A percentile compares a stretch with the other conserved stretches of the same genome.
Conservation (phyloP, 1,140 invertebrate genomes). For the Lysiphlebus fabarum region DNA sequence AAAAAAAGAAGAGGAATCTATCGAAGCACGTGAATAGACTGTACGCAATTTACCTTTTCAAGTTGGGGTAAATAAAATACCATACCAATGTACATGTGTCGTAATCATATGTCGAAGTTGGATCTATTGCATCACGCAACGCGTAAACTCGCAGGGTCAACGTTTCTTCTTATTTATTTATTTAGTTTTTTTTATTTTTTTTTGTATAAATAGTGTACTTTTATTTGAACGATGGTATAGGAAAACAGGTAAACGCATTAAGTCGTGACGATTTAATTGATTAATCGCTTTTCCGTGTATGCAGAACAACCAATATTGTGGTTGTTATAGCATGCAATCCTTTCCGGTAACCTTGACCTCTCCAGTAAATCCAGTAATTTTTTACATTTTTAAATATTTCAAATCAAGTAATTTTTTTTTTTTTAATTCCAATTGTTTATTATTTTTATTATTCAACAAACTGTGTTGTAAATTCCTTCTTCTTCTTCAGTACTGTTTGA, state of each 20-base stretch:
- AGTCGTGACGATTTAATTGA: slow-evolving; percentile 39
- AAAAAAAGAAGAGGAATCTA: neutral
- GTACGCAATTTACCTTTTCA: slow-evolving; percentile 3
- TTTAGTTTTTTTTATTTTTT: slow-evolving; percentile 10
- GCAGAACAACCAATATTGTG: slow-evolving; percentile 7
- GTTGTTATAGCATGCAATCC: slow-evolving; percentile 18
- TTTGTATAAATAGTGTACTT: slow-evolving; percentile 6
- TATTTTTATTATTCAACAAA: slow-evolving; percentile 34
- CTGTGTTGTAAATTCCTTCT: slow-evolving; percentile 50
- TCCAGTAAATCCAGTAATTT: slow-evolving; percentile 1
- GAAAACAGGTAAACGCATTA: slow-evolving; percentile 29
- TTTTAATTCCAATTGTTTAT: too few relatives aligned
- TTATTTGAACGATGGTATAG: slow-evolving; percentile 17
- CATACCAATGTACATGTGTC: slow-evolving; percentile 27
- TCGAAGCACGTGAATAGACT: neutral
- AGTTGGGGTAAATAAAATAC: slow-evolving; percentile 19
- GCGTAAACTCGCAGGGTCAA: slow-evolving; percentile 23
- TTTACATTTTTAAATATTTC: neutral
- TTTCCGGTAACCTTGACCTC: slow-evolving; percentile 22
- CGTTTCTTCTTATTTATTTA: slow-evolving; percentile 6
- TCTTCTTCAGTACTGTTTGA: slow-evolving; percentile 40
- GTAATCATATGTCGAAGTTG: slow-evolving; percentile 43
- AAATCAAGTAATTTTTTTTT: neutral
- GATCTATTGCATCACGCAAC: slow-evolving; percentile 41
- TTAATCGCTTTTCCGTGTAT: slow-evolving; percentile 35